Conservation (phyloP, 2,113 vertebrate species). For the Oenanthe melanoleuca region DNA sequence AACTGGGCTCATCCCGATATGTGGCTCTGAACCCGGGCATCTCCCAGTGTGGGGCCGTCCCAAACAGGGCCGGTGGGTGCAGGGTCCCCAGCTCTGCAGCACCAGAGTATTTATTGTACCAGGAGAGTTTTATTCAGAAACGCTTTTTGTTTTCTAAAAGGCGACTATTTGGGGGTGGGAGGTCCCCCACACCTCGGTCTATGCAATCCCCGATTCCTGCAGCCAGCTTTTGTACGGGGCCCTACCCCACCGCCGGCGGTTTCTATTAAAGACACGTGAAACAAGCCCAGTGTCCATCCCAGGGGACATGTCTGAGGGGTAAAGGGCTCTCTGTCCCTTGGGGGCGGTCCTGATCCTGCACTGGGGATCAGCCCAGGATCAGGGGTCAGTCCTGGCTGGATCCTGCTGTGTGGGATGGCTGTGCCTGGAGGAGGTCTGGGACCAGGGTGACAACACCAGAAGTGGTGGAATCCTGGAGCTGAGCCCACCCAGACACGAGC, state of each 20-base stretch:
- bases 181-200: constrained; percentile 41
- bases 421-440: neutral
- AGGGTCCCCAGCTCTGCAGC: neutral
- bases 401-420: accelerated
- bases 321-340: neutral
- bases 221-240: constrained; percentile 48
- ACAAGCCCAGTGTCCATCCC: neutral
- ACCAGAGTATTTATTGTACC: constrained; percentile 70
- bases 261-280: constrained; percentile 61
- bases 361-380: neutral
- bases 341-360: neutral
- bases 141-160: constrained; percentile 66
- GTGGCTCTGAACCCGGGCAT: neutral
- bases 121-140: constrained; percentile 48
- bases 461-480: neutral
- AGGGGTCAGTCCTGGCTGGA: neutral
- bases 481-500: neutral
- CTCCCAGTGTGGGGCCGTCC: accelerated
- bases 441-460: neutral
- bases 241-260: neutral
- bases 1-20: neutral
- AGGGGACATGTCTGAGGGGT: accelerated
- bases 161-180: constrained; percentile 57
- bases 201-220: constrained; percentile 54
- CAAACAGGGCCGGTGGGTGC: neutral